phyloP scores from a whole-genome alignment of 2,113 vertebrate genomes.

The Stegostoma tigrinum region DNA sequence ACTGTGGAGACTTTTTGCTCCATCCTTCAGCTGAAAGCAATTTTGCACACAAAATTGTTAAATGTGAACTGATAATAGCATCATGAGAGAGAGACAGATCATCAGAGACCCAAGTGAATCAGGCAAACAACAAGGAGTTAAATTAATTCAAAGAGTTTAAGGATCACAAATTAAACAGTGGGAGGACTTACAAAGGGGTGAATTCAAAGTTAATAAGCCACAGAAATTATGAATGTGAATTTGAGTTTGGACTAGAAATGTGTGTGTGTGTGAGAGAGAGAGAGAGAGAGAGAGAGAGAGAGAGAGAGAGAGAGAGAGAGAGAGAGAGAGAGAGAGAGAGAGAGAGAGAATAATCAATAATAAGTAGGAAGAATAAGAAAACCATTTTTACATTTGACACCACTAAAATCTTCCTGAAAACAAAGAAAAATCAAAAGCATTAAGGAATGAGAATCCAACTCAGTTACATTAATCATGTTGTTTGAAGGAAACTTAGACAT shows the following conservation, averaged over 20 bases:
- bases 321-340: background rate
- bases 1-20: background rate
- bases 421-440: background rate
- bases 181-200: background rate
- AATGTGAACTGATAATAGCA: background rate
- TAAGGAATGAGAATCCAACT: background rate
- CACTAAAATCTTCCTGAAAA: background rate
- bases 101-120: background rate
- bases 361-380: background rate
- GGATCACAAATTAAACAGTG: background rate
- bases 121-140: background rate
- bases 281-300: fast-evolving
- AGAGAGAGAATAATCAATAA: background rate
- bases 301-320: background rate
- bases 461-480: background rate
- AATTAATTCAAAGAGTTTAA: background rate
- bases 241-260: background rate
- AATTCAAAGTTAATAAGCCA: background rate
- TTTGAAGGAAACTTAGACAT: background rate
- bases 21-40: background rate
- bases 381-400: background rate
- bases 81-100: background rate
- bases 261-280: background rate
- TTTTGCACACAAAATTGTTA: background rate
- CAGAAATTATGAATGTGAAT: background rate